Evolutionary conservation across 2,888 invertebrate species (phyloP), one percentile per base, ranked within the genome.

Genomic region (Polydrusus pterygomalis): DNA sequence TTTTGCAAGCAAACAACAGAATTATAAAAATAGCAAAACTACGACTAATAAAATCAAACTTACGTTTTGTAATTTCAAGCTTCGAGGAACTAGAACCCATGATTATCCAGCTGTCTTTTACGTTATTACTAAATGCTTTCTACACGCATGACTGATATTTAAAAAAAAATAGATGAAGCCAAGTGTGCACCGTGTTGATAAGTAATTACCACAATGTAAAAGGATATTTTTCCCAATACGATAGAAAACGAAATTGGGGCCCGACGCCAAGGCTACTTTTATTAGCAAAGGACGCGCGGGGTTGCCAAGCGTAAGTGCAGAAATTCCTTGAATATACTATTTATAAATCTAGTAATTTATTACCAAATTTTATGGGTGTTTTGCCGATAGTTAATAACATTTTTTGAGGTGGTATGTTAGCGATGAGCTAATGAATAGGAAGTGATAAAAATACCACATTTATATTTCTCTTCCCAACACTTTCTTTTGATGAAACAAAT

Each of bases 21-120:
- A 10, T 7, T 34, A 43, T 43, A 43, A 13, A 13, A 3, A 11
- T 7, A 43, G n/a, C 6, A 43, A 43, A 43, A 3, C 10, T 40
- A 40, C 40, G 5, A 40, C 7, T 1, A 45, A 45, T 45, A 17
- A 49, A 49, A 25, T 54, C 1, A 56, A 8, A 75, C 75, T 75
- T 75, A 75, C 75, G 54, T 68, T 68, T 75, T 0, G 75, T 67
- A 8, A 77, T 70, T 73, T 77, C 73, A 11, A 73, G 30, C 69
- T 77, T 77, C n/a, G 76, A 77, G 15, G 70, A 54, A 40, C 13
- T 51, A 30, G 73, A 73, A 51, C 76, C 76, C 76, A 77, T 77
- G 34, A 43, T 43, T 43, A 43, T n/a, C 13, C 43, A 9, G 56
- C 5, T 5, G 25, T 25, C 11, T 25, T 20, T 51, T 25, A 0